Conservation (phyloP, 2,797 vertebrate species). For the Buphagus erythrorhynchus region DNA sequence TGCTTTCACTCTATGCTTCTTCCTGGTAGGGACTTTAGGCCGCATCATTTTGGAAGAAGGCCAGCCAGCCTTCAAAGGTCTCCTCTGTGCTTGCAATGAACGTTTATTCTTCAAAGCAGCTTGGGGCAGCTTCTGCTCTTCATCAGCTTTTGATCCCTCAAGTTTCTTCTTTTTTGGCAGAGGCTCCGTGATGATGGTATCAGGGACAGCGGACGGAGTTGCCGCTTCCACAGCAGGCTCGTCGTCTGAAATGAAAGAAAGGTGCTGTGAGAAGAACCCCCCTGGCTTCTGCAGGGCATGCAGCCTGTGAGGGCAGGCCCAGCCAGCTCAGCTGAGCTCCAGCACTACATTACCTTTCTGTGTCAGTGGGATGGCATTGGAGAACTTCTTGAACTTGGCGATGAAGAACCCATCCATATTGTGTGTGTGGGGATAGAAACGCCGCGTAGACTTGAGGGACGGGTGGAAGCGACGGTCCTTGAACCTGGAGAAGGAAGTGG, state of each 20-base stretch:
- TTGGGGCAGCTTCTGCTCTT: neutral
- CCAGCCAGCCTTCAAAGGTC: neutral
- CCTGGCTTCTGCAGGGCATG: neutral
- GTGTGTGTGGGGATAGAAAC: conserved; percentile 96
- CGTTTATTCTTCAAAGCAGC: conserved; percentile 17
- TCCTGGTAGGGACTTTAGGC: conserved; percentile 26
- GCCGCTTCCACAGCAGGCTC: neutral
- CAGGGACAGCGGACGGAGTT: neutral
- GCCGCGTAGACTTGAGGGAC: conserved; percentile 82
- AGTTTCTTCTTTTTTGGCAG: conserved; percentile 30
- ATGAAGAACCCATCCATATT: conserved; percentile 99
- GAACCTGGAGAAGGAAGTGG: conserved; percentile 79
- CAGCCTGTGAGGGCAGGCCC: neutral
- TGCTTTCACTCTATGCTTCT: conserved; percentile 25
- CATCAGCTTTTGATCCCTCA: neutral
- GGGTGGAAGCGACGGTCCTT: conserved; percentile 93
- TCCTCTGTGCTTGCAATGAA: conserved; percentile 35
- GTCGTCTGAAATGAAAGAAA: conserved; percentile 6
- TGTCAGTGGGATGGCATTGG: conserved; percentile 85
- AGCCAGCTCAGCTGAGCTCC: neutral
- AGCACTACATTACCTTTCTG: conserved; percentile 25
- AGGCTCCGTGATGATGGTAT: accelerated
- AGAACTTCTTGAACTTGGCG: conserved; percentile 96
- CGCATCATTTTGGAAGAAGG: neutral
- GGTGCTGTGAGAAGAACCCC: neutral